Percentiles rank a stretch among this genome's conserved stretches.
Conservation (phyloP, 2,888 invertebrate genomes). For the Apocheima hispidaria region DNA sequence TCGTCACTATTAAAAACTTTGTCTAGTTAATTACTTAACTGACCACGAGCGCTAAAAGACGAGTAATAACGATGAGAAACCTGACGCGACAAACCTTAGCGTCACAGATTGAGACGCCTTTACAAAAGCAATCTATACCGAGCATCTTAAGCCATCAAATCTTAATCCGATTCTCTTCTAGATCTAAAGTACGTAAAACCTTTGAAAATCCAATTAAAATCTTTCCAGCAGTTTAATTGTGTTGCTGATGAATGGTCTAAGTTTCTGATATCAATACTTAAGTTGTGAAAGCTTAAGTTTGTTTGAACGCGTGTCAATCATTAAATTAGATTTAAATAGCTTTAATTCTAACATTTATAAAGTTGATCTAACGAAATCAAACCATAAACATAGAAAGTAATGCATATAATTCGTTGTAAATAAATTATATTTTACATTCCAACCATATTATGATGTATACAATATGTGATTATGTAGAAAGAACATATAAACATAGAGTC, state of each 20-base stretch:
- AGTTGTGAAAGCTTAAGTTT: conserved; percentile 9
- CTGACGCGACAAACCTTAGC: background rate
- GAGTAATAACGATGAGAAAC: too few species aligned
- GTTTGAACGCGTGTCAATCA: conserved; percentile 17
- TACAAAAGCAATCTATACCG: conserved; percentile 25
- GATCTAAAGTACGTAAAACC: conserved; percentile 37
- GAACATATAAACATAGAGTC: too few species aligned
- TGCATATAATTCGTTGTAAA: too few species aligned
- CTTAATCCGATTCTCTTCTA: conserved; percentile 45
- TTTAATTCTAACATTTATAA: background rate
- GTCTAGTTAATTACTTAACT: too few species aligned
- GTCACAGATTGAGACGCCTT: conserved; percentile 3
- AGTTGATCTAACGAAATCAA: background rate
- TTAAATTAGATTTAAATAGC: conserved; percentile 1
- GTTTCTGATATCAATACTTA: conserved; percentile 36
- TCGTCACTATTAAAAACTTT: too few species aligned
- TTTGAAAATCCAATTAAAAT: conserved; percentile 54
- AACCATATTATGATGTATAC: too few species aligned
- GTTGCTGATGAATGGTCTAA: conserved; percentile 46
- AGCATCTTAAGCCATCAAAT: conserved; percentile 29
- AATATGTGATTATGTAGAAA: too few species aligned
- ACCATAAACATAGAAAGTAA: too few species aligned
- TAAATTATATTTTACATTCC: too few species aligned
- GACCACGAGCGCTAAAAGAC: too few species aligned
- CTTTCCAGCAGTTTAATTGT: conserved; percentile 50